Evolutionary conservation across 2,888 invertebrate species (phyloP), one percentile per base, ranked within the genome.

Genomic region (Trissolcus brochymenae): DNA sequence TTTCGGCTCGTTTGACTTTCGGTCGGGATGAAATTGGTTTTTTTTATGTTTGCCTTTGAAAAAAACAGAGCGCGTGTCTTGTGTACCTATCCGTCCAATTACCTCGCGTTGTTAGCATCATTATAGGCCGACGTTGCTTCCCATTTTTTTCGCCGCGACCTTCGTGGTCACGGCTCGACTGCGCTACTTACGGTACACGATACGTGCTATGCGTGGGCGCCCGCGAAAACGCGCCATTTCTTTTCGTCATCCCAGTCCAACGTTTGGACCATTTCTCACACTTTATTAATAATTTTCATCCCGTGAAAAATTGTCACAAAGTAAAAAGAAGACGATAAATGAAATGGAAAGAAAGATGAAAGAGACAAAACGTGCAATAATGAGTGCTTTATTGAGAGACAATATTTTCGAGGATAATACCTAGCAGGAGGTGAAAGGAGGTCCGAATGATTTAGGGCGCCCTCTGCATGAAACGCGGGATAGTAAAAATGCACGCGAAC

Each of bases 51-150:
- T 61, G 51, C 62, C 49, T 67, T 16, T 11, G 16, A 25, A 2
- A 50, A 11, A 57, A 59, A 50, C 50, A 53, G 29, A 56, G 60
- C 61, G 56, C 56, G 61, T 49, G 68, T 64, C 56, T 64, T 40
- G 21, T 51, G 43, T 54, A 70, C 60, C 61, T 61, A 56, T 21
- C 56, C 57, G 61, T 65, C 56, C 66, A 71, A 71, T 71, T 76
- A 76, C 76, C 66, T 68, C 64, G 75, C 65, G 70, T 65, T 70
- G 70, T 76, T 70, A 76, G 70, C 76, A 61, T 76, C 71, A 76
- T 62, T 66, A 76, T 72, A 66, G 71, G 62, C 66, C 57, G 65
- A 65, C 46, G 65, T 13, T 66, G 65, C 70, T 76, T 76, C 76
- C 66, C 62, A 71, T 76, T 76, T 76, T 57, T 61, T 71, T 43